Evolutionary conservation across 2,113 vertebrate species (phyloP), one percentile per base, ranked within the genome.

Genomic region (Hemibagrus wyckioides): DNA sequence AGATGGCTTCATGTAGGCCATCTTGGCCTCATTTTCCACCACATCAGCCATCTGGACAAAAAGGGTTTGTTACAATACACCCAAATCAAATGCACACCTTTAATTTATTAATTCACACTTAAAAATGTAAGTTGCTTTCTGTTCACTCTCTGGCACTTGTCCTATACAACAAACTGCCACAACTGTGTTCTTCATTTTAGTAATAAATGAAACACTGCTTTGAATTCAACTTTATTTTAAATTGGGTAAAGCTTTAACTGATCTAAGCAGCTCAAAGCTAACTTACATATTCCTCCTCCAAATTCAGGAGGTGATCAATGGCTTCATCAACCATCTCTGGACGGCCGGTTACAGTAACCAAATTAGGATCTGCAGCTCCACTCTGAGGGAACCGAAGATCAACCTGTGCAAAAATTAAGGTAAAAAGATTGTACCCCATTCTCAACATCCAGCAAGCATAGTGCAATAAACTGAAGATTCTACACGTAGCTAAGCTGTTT

Each of bases 211-310:
- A n/a, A n/a, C n/a, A n/a, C n/a, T n/a, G n/a, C n/a, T n/a, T n/a
- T n/a, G n/a, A n/a, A n/a, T n/a, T n/a, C n/a, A n/a, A 10, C 28
- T 61, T 63, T 2, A 48, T 71, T 39, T 71, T 39, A 39, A 19
- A 71, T 6, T 2, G 36, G 36, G 69, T 41, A 41, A 9, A 73
- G 36, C 3, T 79, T 30, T 54, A 54, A 79, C 1, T 30, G 15
- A 79, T 79, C 15, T 9, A 79, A 9, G 21, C 13, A 30, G 44
- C 28, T 30, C 15, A 25, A 61, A 73, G 23, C 17, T 65, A 8
- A 92, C 97, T 95, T 95, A 99, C 98, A 2, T 97, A 99, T 97
- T 99, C 98, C 88, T 99, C 98, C 89, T 99, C 98, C 85, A 99
- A 92, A 92, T 99, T 99, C 52, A 99, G 95, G 90, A 99, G 97